Base-by-base conservation (phyloP, 1,140 invertebrate species). In the Luehdorfia chinensis region DNA sequence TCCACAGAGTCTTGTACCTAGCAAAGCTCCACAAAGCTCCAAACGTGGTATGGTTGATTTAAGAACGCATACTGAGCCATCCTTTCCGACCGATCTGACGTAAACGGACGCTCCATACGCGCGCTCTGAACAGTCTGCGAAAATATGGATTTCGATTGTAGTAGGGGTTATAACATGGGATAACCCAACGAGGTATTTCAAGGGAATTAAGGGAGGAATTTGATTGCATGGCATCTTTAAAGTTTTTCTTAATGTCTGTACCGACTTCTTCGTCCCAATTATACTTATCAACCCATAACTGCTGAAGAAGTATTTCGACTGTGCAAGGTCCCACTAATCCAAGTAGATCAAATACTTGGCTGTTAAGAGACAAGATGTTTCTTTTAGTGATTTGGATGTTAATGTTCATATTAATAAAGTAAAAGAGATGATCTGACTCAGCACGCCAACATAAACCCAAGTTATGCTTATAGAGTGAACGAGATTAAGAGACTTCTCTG, bases 311-410 rank as follows among this genome's bases (percentile, higher is more conserved):
- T n/a, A n/a, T n/a, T n/a, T n/a, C n/a, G n/a, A n/a, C n/a, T n/a
- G n/a, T n/a, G n/a, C 30, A 43, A 18, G 59, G 50, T 18, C 43
- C 7, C 18, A 57, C 1, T 7, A 57, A 18, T 2, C 55, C 50
- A 12, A 59, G 6, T 9, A 54, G 59, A 28, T 63, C 55, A 48
- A 59, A 63, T 6, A 63, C 59, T 8, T 49, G 39, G 19, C 55
- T 31, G 8, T 60, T 54, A 8, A 55, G 14, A 15, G 59, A 57
- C 2, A 67, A 44, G 6, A 67, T 50, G 4, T 34, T 36, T 9
- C 55, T 51, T 37, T 59, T 66, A 1, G 43, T 52, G 33, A 33
- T 47, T 1, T n/a, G 28, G n/a, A n/a, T n/a, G n/a, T n/a, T n/a
- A n/a, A n/a, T n/a, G n/a, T n/a, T n/a, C n/a, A n/a, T n/a, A n/a